Evolutionary conservation across 2,797 vertebrate species (phyloP).

Genomic region (Danio choprae): DNA sequence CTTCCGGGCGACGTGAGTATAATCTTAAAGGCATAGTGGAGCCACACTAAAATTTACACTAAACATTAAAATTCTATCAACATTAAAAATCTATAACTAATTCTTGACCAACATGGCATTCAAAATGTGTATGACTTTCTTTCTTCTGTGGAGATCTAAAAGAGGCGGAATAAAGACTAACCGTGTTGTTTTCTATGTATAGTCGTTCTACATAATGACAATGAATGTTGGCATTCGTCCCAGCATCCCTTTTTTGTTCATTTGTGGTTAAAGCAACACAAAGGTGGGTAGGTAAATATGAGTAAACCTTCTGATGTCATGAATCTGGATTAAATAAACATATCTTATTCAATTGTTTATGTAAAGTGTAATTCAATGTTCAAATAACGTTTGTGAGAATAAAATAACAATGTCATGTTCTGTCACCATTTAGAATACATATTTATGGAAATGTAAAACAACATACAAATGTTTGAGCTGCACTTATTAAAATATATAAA

Average conservation of each 20-base stretch:
- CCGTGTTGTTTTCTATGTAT: not conserved
- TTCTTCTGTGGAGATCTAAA: not conserved
- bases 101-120: not conserved
- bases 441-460: no score
- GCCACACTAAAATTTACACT: no score
- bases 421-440: no score
- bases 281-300: no score
- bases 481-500: no score
- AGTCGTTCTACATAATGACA: not conserved
- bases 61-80: no score
- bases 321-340: no score
- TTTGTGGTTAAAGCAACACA: not conserved
- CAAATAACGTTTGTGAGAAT: no score
- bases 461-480: no score
- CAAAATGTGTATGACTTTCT: not conserved
- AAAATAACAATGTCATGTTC: no score
- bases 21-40: constrained; percentile 57
- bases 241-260: not conserved
- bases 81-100: not conserved
- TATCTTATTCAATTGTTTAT: no score
- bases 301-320: not conserved
- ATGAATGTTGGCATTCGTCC: not conserved
- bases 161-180: not conserved
- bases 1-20: constrained; percentile 56
- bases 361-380: no score